Evolutionary conservation across 2,797 vertebrate species (phyloP).

Genomic region (Steatocranus sp.): DNA sequence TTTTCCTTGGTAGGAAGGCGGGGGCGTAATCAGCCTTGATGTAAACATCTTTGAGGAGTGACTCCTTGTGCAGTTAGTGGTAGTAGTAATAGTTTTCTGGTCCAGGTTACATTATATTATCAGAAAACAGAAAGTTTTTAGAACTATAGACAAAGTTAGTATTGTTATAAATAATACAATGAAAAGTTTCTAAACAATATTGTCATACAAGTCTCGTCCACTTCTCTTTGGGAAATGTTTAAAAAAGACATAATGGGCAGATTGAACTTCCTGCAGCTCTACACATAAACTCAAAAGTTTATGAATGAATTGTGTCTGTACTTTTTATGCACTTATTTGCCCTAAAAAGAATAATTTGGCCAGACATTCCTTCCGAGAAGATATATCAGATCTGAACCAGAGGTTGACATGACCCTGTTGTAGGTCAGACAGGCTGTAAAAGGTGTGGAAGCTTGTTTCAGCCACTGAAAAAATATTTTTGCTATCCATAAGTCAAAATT

Average conservation of each 20-base stretch:
- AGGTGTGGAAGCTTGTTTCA: not conserved
- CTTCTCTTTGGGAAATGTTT: not conserved
- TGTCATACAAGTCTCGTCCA: not conserved
- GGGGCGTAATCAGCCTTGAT: not conserved
- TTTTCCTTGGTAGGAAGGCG: constrained; percentile 87
- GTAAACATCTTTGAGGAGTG: not conserved
- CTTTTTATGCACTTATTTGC: not conserved
- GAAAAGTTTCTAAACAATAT: not conserved
- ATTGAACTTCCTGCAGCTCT: not conserved
- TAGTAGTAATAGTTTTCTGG: not conserved
- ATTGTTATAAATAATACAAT: not conserved
- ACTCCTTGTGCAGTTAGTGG: not conserved
- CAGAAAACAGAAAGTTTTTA: not conserved
- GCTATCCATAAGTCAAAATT: not conserved
- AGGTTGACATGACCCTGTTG: not conserved
- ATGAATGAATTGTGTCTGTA: not conserved
- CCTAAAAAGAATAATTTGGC: not conserved
- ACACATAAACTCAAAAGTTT: not conserved
- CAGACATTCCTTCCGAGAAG: not conserved
- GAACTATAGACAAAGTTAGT: not conserved
- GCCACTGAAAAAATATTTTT: accelerated
- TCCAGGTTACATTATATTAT: not conserved
- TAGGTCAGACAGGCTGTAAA: not conserved
- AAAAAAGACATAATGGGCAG: not conserved
- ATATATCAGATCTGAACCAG: not conserved